These are phyloP conservation scores for Microtus ochrogaster DNA, from an alignment of 2,113 vertebrate species.

Conservation along the genomic window DNA sequence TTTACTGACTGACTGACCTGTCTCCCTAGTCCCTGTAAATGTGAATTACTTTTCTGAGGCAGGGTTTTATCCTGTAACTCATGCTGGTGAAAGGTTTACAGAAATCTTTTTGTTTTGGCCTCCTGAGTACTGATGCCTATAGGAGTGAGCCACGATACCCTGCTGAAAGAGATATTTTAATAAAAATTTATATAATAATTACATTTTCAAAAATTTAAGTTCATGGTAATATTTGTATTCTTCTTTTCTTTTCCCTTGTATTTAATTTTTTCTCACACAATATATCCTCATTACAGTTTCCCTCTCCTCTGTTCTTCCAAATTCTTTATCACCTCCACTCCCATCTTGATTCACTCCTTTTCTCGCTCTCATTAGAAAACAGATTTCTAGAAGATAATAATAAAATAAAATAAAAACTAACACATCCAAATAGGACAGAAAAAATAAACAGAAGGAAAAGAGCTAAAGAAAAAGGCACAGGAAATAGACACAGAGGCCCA, in stretches of 20 bases:
- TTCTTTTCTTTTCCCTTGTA: background rate
- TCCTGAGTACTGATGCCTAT: background rate
- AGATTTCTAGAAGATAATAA: background rate
- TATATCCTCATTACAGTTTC: background rate
- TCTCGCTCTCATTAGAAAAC: background rate
- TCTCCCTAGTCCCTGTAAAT: background rate
- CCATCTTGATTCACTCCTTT: background rate
- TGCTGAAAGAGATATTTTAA: background rate
- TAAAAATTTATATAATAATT: background rate
- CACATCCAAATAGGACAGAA: background rate
- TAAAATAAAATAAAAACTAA: background rate
- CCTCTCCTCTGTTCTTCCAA: background rate
- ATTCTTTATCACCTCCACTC: background rate
- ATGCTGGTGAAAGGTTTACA: background rate
- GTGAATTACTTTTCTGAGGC: background rate
- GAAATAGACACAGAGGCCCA: background rate
- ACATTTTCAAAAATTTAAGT: background rate
- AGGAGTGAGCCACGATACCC: background rate
- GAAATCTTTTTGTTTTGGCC: background rate
- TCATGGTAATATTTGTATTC: background rate
- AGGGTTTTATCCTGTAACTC: background rate
- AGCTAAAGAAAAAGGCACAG: background rate
- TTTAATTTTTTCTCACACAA: background rate
- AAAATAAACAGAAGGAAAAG: background rate
- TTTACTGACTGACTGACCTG: background rate